phyloP scores from a whole-genome alignment of 2,113 vertebrate genomes.

The Scortum barcoo region DNA sequence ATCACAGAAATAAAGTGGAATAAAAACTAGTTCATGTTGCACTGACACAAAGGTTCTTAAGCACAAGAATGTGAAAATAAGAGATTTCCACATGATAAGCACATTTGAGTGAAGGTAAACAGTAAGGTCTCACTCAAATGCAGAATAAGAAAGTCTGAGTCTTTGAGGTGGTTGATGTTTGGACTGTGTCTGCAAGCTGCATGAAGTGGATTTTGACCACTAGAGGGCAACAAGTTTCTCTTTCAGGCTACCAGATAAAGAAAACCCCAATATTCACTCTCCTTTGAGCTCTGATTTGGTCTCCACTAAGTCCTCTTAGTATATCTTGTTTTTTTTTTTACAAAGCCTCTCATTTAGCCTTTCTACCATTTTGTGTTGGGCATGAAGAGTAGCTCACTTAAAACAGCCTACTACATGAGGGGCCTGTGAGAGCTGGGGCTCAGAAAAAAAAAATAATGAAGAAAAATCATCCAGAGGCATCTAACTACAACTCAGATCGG shows the following conservation, averaged over 20 bases:
- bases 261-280: not conserved
- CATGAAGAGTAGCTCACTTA: not conserved
- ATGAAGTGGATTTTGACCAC: not conserved
- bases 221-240: not conserved
- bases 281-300: not conserved
- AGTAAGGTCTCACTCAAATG: no score
- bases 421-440: not conserved
- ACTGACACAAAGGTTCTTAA: no score
- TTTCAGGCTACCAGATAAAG: not conserved
- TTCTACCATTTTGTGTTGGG: not conserved
- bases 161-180: no score
- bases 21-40: no score
- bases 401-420: not conserved
- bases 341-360: not conserved
- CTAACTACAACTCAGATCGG: not conserved
- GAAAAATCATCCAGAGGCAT: not conserved
- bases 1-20: no score
- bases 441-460: not conserved
- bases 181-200: no score
- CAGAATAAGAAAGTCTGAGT: no score
- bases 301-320: not conserved
- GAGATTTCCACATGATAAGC: no score
- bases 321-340: not conserved
- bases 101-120: no score
- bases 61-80: no score